Percentiles rank a stretch among this genome's conserved stretches.
phyloP scores from a whole-genome alignment of 2,888 invertebrate genomes.

The Epinotia brunnichana region DNA sequence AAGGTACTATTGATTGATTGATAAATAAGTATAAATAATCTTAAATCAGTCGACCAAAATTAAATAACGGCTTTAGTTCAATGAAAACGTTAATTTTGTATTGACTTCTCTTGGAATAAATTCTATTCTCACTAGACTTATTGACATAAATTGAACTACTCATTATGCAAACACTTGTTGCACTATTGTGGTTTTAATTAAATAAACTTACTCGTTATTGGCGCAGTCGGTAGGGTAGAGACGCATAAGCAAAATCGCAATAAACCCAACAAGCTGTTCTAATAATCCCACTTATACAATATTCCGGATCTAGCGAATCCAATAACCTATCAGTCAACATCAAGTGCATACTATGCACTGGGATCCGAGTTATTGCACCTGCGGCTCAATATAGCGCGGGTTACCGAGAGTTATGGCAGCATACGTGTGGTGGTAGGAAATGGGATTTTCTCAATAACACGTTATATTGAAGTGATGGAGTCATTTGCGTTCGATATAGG shows the following conservation, averaged over 20 bases:
- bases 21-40: background rate
- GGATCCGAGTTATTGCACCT: slow-evolving; percentile 50
- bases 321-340: slow-evolving; percentile 40
- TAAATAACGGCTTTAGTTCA: background rate
- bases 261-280: slow-evolving; percentile 8
- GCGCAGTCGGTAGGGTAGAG: background rate
- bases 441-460: slow-evolving; percentile 37
- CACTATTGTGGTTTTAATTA: slow-evolving; percentile 4
- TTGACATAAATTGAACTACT: background rate
- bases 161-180: background rate
- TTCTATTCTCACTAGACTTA: background rate
- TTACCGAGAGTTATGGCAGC: slow-evolving; percentile 40
- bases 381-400: slow-evolving; percentile 46
- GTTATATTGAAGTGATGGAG: slow-evolving; percentile 33
- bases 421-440: slow-evolving; percentile 38
- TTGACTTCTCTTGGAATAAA: background rate
- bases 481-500: slow-evolving; percentile 28
- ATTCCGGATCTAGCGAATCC: slow-evolving; percentile 18
- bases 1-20: too few species aligned
- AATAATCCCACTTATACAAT: slow-evolving; percentile 14
- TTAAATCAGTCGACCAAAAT: background rate
- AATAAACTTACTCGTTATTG: background rate
- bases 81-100: background rate
- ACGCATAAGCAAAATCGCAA: background rate
- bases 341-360: slow-evolving; percentile 34